Base-by-base conservation (phyloP, 2,113 vertebrate species). In the Cyanistes caeruleus region DNA sequence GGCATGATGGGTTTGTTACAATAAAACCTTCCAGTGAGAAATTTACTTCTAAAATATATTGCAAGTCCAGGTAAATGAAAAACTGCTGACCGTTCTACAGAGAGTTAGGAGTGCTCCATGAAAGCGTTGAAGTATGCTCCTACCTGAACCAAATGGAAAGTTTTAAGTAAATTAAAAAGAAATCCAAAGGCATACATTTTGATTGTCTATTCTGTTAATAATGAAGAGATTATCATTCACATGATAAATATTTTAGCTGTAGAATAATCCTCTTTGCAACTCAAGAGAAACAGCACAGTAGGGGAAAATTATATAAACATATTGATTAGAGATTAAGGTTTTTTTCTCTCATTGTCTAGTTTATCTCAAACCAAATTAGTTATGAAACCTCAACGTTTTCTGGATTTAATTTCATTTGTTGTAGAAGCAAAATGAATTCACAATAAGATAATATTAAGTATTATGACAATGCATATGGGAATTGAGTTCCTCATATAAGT, bases 331-430 rank as follows among this genome's bases (percentile, higher is more conserved):
- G 91, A 97, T 97, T 94, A 97, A 97, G 43, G 39, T 4, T 73
- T 89, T 89, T 98, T 97, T 93, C 96, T 94, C 97, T 97, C 95
- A 95, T 92, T 97, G 98, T 98, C 98, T 98, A 97, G 97, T 98
- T 98, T 97, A 96, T 82, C 69, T 96, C 79, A 39, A 87, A 74
- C 43, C 65, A 88, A 93, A 97, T 91, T 89, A 81, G 91, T 93
- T 92, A 79, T 28, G 76, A 86, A 76, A 49, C 70, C 58, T 93
- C 65, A 88, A 55, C 80, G 88, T 94, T 85, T 68, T 72, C 74
- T 8, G 21, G 86, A 91, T 96, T 97, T 96, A 88, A 97, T 96
- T 76, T 93, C 67, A 85, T 94, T 97, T 95, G 82, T 73, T 95
- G 73, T 95, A 93, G 84, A 39, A 89, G 46, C 53, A 77, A 90